Conservation (phyloP, 37 sponge, comb jelly and placozoan species). For the Bolinopsis microptera region DNA sequence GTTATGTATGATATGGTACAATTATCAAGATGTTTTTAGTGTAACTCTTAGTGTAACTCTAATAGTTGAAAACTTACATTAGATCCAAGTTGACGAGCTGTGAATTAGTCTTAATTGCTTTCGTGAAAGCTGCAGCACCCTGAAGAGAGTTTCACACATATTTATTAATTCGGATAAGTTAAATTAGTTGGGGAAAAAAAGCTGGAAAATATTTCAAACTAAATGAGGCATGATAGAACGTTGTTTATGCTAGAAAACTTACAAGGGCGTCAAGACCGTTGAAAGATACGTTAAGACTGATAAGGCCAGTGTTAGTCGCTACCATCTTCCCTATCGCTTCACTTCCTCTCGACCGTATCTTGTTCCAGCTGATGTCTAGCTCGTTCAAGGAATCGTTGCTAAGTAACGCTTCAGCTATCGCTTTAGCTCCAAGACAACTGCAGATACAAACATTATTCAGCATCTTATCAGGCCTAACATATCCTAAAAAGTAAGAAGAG, state of each 20-base stretch:
- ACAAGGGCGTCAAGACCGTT: conserved; percentile 40
- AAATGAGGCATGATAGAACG: too few relatives aligned
- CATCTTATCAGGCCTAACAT: too few relatives aligned
- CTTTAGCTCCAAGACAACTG: conserved; percentile 55
- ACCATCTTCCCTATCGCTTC: not conserved
- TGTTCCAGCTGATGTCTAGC: conserved; percentile 38
- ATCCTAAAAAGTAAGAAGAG: too few relatives aligned
- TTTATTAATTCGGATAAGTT: too few relatives aligned
- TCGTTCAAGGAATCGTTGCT: conserved; percentile 29
- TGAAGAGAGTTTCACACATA: too few relatives aligned
- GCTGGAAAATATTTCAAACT: too few relatives aligned
- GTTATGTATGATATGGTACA: too few relatives aligned
- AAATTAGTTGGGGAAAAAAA: too few relatives aligned
- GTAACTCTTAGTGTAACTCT: too few relatives aligned
- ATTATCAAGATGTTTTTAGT: too few relatives aligned
- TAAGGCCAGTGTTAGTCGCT: not conserved
- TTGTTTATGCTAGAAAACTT: too few relatives aligned
- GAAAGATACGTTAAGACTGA: not conserved
- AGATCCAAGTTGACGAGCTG: conserved; percentile 21
- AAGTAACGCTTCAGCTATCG: not conserved
- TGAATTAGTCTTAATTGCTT: not conserved
- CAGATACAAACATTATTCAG: not conserved
- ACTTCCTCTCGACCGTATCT: not conserved
- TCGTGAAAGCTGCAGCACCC: not conserved
- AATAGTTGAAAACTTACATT: not conserved